These are phyloP conservation scores for Ammospiza nelsoni DNA, from an alignment of 2,113 vertebrate genomes.

Conservation along the genomic window DNA sequence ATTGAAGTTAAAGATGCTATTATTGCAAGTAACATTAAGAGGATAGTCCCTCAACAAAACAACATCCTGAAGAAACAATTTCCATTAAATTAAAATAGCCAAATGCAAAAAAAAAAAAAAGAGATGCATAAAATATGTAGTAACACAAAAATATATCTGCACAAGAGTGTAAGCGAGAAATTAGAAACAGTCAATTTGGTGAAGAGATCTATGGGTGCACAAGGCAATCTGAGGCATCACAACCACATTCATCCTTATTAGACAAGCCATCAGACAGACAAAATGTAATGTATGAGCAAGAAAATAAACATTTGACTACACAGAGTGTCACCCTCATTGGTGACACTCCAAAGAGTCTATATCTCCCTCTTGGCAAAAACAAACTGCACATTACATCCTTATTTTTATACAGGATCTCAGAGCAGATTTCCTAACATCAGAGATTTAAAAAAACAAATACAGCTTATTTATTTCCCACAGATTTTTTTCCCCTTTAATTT, in stretches of 20 bases:
- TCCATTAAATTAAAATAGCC: not conserved
- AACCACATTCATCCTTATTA: not conserved
- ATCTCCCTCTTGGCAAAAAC: conserved; percentile 38
- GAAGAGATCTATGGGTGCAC: not conserved
- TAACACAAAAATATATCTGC: not conserved
- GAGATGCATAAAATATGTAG: not conserved
- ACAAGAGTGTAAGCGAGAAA: not conserved
- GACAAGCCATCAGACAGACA: not conserved
- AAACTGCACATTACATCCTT: conserved; percentile 3
- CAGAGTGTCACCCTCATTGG: not conserved
- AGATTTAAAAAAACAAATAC: not conserved
- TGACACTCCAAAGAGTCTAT: conserved; percentile 17
- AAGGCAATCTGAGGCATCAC: not conserved
- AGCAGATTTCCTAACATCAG: conserved; percentile 22
- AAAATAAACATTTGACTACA: conserved; percentile 47
- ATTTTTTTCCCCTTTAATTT: not conserved
- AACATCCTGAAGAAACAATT: not conserved
- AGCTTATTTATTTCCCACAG: not conserved
- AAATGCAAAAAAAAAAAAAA: not conserved
- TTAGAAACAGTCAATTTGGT: not conserved
- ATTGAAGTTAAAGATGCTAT: not conserved
- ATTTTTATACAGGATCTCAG: not conserved
- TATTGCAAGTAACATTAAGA: not conserved
- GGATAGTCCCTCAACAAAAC: not conserved
- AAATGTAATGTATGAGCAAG: conserved; percentile 18